These are phyloP conservation scores for Crax fasciolata DNA, from an alignment of 2,797 vertebrate genomes.

Conservation along the genomic window DNA sequence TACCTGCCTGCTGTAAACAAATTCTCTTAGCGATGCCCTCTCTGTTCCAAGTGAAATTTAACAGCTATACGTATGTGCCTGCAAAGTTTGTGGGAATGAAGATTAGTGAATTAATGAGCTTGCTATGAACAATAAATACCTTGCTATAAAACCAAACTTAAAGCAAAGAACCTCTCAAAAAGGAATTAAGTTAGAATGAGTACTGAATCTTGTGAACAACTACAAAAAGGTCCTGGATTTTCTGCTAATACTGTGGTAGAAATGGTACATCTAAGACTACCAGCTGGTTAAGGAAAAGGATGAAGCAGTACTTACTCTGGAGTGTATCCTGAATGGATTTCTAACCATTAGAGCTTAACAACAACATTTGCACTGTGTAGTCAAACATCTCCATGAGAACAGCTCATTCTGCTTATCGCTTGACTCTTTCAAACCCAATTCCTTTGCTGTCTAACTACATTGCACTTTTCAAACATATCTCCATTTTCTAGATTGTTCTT, in stretches of 20 bases:
- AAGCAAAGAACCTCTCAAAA: neutral
- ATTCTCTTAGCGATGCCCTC: neutral
- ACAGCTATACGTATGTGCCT: accelerated
- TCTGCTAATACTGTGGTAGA: neutral
- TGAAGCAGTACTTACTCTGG: neutral
- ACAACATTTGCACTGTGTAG: neutral
- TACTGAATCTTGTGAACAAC: neutral
- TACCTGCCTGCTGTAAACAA: neutral
- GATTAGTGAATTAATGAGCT: neutral
- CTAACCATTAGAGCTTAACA: neutral
- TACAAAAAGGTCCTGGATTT: neutral
- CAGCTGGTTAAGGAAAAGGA: neutral
- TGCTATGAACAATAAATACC: neutral
- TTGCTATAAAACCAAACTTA: neutral
- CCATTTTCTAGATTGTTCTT: neutral
- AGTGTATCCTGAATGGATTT: neutral
- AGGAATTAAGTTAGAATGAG: neutral
- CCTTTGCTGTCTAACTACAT: neutral
- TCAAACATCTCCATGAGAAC: neutral
- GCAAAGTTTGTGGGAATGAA: neutral
- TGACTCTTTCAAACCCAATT: neutral
- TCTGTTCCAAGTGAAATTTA: neutral
- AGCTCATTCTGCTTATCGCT: accelerated
- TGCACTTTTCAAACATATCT: neutral
- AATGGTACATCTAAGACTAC: neutral